Conservation (phyloP, 2,113 vertebrate species). For the Naja naja region DNA sequence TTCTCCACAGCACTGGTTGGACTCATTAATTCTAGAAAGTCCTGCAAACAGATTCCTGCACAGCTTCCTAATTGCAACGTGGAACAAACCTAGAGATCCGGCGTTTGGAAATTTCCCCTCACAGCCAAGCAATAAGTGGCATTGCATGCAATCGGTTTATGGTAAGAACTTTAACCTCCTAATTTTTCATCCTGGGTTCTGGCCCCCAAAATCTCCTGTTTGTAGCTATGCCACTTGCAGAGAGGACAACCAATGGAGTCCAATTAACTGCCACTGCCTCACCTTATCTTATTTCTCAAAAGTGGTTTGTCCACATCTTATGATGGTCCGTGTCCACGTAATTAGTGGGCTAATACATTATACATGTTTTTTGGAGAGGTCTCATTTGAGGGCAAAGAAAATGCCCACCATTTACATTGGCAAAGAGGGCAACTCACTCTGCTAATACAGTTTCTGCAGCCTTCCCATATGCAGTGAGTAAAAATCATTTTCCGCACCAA, state of each 20-base stretch:
- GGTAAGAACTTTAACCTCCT: neutral
- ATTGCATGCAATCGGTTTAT: neutral
- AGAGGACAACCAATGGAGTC: neutral
- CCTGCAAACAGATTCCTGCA: constrained; percentile 57
- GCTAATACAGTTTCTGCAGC: constrained; percentile 23
- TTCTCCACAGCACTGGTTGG: constrained; percentile 66
- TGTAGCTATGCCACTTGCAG: neutral
- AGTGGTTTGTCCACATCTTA: neutral
- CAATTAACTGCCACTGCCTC: neutral
- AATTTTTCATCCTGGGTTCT: neutral
- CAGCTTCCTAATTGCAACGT: constrained; percentile 41
- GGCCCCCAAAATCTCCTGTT: too few species aligned
- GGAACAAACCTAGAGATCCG: constrained; percentile 45
- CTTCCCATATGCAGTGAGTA: constrained; percentile 18
- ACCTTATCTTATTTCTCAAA: neutral
- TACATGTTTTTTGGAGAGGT: accelerated
- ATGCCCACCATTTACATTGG: neutral
- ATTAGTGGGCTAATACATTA: neutral
- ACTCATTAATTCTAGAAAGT: constrained; percentile 78
- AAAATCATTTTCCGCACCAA: constrained; percentile 65
- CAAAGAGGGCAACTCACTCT: neutral
- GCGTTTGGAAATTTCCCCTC: constrained; percentile 57
- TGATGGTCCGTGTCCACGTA: neutral
- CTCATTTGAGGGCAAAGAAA: constrained; percentile 21
- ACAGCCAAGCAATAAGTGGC: constrained; percentile 22